Conservation (phyloP, 92 coral and sea anemone genomes). For the Epizoanthus ramosus region DNA sequence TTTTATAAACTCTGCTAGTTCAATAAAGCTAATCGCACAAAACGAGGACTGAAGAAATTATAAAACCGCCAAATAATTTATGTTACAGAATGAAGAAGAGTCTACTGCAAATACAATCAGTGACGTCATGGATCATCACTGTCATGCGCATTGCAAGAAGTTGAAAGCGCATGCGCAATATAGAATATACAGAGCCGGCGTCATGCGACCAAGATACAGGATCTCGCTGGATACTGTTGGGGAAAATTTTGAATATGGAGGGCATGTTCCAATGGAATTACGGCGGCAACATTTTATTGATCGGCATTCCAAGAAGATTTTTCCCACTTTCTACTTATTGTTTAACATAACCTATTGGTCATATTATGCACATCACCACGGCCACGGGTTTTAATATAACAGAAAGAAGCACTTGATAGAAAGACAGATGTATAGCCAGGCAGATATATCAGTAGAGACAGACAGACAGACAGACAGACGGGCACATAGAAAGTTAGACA, state of each 20-base stretch:
- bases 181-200: neutral
- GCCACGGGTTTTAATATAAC: too few relatives aligned
- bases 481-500: too few relatives aligned
- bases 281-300: conserved; percentile 70
- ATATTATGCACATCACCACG: conserved; percentile 40
- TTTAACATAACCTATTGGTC: conserved; percentile 86
- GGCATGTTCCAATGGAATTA: conserved; percentile 34
- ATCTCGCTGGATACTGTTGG: conserved; percentile 25
- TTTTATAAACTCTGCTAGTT: too few relatives aligned
- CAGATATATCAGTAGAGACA: too few relatives aligned
- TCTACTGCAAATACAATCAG: conserved; percentile 24
- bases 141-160: conserved; percentile 47
- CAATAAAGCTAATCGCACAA: too few relatives aligned
- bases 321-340: conserved; percentile 71
- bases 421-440: too few relatives aligned
- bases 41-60: too few relatives aligned
- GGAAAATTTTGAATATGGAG: conserved; percentile 23
- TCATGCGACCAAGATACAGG: neutral
- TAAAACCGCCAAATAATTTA: too few relatives aligned
- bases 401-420: too few relatives aligned
- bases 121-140: conserved; percentile 57
- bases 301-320: conserved; percentile 71
- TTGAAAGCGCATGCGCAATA: conserved; percentile 30
- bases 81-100: conserved; percentile 32
- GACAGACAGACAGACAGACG: too few relatives aligned